Conservation (phyloP, 1,140 invertebrate genomes). For the Charaxes varanes region DNA sequence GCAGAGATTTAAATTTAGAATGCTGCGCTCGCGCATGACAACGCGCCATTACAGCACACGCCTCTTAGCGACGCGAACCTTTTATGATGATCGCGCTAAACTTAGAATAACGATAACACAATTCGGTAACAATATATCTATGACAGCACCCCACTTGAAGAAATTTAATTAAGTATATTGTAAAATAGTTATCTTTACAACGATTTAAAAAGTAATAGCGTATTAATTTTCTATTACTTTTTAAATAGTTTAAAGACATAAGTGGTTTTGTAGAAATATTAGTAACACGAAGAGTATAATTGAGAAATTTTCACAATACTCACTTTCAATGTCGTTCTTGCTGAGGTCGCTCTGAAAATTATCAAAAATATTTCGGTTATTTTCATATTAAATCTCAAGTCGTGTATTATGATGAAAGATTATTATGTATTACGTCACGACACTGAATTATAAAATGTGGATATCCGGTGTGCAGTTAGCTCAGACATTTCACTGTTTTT, state of each 20-base stretch:
- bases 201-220: neutral
- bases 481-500: constrained; percentile 39
- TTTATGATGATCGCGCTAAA: constrained; percentile 63
- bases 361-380: constrained; percentile 65
- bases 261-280: too few species aligned
- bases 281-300: constrained; percentile 1
- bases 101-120: constrained; percentile 39
- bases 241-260: too few species aligned
- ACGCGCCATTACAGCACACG: constrained; percentile 37
- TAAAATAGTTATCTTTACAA: too few species aligned
- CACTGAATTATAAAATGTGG: constrained; percentile 10
- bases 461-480: neutral
- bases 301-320: constrained; percentile 61
- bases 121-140: too few species aligned
- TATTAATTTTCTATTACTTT: neutral
- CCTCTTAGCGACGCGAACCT: constrained; percentile 55
- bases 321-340: constrained; percentile 84
- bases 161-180: too few species aligned
- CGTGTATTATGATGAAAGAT: constrained; percentile 36
- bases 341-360: constrained; percentile 82
- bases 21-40: constrained; percentile 49
- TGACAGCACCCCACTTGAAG: too few species aligned
- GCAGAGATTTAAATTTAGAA: constrained; percentile 58
- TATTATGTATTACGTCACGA: constrained; percentile 28
- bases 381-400: constrained; percentile 38